Percentiles rank a stretch among this genome's conserved stretches.
These are phyloP conservation scores for Theropithecus gelada DNA, from an alignment of 2,113 vertebrate genomes.

Conservation along the genomic window DNA sequence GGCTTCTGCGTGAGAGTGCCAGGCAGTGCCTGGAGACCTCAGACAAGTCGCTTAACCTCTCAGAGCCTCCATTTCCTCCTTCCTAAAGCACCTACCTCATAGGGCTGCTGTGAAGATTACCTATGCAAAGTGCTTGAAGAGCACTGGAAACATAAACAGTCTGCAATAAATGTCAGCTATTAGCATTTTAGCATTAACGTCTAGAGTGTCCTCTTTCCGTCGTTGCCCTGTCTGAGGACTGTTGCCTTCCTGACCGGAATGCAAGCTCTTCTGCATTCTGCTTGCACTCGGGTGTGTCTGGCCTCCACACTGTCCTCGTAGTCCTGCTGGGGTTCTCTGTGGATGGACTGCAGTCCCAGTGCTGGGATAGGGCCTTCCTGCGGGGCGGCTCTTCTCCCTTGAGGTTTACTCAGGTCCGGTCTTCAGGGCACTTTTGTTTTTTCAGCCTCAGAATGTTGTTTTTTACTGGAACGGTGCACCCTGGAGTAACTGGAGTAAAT, in stretches of 20 bases:
- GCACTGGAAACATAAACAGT: background rate
- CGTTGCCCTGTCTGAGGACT: background rate
- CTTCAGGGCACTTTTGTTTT: background rate
- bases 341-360: background rate
- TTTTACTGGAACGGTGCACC: background rate
- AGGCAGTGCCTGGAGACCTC: background rate
- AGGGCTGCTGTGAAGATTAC: background rate
- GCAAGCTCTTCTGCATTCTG: background rate
- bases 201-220: background rate
- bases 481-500: background rate
- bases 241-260: background rate
- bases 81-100: background rate
- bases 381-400: background rate
- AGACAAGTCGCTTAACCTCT: background rate
- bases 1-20: background rate
- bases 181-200: background rate
- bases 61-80: background rate
- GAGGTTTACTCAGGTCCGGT: background rate
- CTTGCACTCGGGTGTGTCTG: background rate
- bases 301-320: background rate
- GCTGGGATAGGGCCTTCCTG: rapidly evolving
- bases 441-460: background rate
- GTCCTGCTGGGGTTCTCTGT: background rate
- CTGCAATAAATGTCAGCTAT: background rate
- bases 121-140: background rate